A percentile compares a stretch with the other conserved stretches of the same genome.
Evolutionary conservation across 2,113 vertebrate species (phyloP).

Genomic region (Platysteira castanea): DNA sequence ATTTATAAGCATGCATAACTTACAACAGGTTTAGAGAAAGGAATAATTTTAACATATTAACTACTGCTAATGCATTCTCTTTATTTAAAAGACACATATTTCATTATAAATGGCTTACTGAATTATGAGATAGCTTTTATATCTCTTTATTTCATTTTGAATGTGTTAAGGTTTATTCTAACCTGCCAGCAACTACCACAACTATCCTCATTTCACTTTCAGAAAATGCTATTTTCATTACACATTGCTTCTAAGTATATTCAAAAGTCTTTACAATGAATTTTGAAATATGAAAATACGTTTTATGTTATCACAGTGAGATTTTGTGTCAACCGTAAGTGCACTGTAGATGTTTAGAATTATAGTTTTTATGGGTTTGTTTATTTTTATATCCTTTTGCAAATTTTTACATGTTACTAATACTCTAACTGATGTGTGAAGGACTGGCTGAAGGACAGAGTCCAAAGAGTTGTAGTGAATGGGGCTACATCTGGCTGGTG

Average conservation of each 20-base stretch:
- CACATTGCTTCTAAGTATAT: neutral
- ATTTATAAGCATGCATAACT: neutral
- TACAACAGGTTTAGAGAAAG: neutral
- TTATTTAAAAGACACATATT: slow-evolving; percentile 26
- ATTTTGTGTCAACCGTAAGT: neutral
- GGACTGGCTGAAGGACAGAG: neutral
- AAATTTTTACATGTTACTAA: neutral
- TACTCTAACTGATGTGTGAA: neutral
- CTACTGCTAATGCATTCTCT: neutral
- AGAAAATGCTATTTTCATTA: neutral
- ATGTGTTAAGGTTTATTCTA: neutral
- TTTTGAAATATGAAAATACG: neutral
- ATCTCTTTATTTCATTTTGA: slow-evolving; percentile 31
- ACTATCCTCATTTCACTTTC: neutral
- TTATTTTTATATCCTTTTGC: neutral
- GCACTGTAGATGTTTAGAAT: neutral
- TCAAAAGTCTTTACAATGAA: neutral
- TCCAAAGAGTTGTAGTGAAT: neutral
- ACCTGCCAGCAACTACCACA: neutral
- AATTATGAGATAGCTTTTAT: neutral
- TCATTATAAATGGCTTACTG: slow-evolving; percentile 11
- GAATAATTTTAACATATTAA: slow-evolving; percentile 15
- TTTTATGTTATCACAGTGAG: neutral
- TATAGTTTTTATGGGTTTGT: neutral
- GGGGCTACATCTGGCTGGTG: neutral